Evolutionary conservation across 2,113 vertebrate genomes (phyloP).

Genomic region (Oryctolagus cuniculus): mOryCun1.1 NC_091445.1:85971001-85971500

Average conservation of each 20-base stretch:
- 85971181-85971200: neutral
- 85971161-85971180: neutral
- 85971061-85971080: constrained; percentile 35
- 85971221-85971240: constrained; percentile 50
- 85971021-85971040: constrained; percentile 11
- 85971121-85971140: neutral
- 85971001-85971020: constrained; percentile 2
- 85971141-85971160: neutral
- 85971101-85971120: constrained; percentile 43
- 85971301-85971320: neutral
- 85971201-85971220: neutral
- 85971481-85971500: neutral
- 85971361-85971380: neutral
- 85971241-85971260: neutral
- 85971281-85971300: neutral
- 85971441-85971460: neutral
- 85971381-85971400: neutral
- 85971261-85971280: neutral
- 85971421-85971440: neutral
- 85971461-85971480: neutral
- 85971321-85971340: neutral
- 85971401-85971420: neutral
- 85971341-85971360: neutral
- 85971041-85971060: constrained; percentile 44
- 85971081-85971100: constrained; percentile 6